Conservation (phyloP, 2,888 invertebrate genomes). For the Diarsia mendica region DNA sequence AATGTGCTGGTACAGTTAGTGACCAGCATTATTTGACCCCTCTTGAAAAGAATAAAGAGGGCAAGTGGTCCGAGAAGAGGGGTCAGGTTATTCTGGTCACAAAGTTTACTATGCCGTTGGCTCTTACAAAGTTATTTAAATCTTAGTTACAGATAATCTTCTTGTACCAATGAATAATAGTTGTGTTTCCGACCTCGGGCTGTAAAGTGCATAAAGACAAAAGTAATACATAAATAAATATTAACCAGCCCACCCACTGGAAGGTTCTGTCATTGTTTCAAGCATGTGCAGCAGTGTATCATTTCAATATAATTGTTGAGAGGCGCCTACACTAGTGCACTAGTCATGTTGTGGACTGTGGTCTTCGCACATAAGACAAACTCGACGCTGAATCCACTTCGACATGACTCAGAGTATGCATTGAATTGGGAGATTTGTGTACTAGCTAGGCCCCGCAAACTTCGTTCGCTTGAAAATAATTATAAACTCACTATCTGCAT, state of each 20-base stretch:
- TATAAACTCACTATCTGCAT: too few relatives aligned
- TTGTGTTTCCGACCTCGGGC: constrained; percentile 54
- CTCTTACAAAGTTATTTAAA: constrained; percentile 38
- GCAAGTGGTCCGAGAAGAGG: too few relatives aligned
- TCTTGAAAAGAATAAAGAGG: too few relatives aligned
- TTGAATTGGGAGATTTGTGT: neutral
- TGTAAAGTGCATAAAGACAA: constrained; percentile 75
- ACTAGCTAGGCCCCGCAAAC: too few relatives aligned
- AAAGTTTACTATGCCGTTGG: constrained; percentile 2
- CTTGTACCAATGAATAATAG: constrained; percentile 45
- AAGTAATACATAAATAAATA: constrained; percentile 79
- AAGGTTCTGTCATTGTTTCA: constrained; percentile 84
- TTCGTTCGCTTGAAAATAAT: too few relatives aligned
- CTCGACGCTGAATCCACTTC: neutral
- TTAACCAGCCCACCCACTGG: constrained; percentile 83
- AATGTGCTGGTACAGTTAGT: constrained; percentile 9
- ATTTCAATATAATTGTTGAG: constrained; percentile 83
- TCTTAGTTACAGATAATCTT: constrained; percentile 42
- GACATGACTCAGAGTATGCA: neutral
- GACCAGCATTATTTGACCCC: too few relatives aligned
- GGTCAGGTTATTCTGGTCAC: too few relatives aligned
- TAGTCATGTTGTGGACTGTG: constrained; percentile 37
- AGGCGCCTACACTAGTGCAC: constrained; percentile 84
- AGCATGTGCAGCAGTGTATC: constrained; percentile 76
- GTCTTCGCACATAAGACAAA: neutral